Evolutionary conservation across 2,888 invertebrate species (phyloP).

Genomic region (Vanessa cardui): DNA sequence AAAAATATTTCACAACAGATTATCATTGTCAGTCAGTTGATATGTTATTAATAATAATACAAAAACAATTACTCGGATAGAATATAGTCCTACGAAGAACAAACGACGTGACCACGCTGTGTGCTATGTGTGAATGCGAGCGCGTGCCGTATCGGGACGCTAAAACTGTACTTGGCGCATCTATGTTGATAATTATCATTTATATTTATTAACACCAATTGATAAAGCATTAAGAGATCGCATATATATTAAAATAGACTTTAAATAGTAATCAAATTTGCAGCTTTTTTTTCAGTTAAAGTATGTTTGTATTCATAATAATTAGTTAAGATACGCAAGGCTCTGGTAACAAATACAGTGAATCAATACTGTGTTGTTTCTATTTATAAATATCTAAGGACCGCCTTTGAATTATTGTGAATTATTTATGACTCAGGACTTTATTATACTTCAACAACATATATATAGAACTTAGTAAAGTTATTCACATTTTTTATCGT

Average conservation of each 20-base stretch:
- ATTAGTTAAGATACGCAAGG: neutral
- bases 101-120: constrained; percentile 25
- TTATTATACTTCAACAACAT: no score
- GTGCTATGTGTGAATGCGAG: constrained; percentile 35
- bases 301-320: neutral
- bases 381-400: constrained; percentile 14
- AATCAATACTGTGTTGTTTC: neutral
- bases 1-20: neutral
- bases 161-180: constrained; percentile 30
- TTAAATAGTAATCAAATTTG: neutral
- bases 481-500: neutral
- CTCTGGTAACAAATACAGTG: neutral
- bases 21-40: neutral
- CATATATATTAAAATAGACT: neutral
- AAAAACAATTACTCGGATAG: constrained; percentile 20
- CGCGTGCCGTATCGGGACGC: constrained; percentile 39
- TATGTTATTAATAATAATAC: constrained; percentile 3
- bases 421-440: neutral
- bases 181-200: constrained; percentile 24
- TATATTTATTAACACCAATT: constrained; percentile 2
- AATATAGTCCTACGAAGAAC: constrained; percentile 15
- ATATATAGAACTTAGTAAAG: neutral
- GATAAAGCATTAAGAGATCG: neutral
- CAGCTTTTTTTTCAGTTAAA: no score
- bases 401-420: constrained; percentile 2